Base-by-base conservation (phyloP, 2,888 invertebrate genomes). In the Nomada hirtipes region DNA sequence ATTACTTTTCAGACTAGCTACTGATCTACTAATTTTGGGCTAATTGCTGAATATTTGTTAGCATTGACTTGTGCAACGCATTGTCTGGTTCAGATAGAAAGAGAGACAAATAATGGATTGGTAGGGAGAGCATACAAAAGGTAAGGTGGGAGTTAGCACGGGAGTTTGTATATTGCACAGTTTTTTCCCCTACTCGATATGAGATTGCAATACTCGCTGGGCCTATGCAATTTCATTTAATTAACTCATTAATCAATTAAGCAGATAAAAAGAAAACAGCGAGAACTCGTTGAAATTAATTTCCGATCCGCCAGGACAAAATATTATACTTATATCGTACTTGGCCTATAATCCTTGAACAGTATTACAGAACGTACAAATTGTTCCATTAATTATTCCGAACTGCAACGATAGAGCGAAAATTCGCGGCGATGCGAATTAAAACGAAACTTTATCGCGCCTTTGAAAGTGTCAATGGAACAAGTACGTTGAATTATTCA, bases 281-380 rank as follows among this genome's bases (percentile, higher is more conserved):
- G 11, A 20, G n/a, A 15, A 20, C 20, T 20, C 20, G 23, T 10
- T 1, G 65, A 23, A 57, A 57, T 42, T 44, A n/a, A 13, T 42
- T 42, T 18, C 23, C 1, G 18, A 50, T 13, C 50, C 50, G 0
- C 7, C 15, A 3, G 42, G 53, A 26, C 1, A 55, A 65, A 55
- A 53, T 60, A 65, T 64, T 11, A 70, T 23, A 70, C 73, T n/a
- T 42, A 72, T 57, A n/a, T 76, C 13, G 36, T 69, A 52, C 59
- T 44, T 76, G 4, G 2, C 15, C 70, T 7, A 76, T 84, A 76
- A 79, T 83, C 60, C 42, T 26, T n/a, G 13, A 64, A 64, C 42
- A 11, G 20, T 15, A 50, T 26, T n/a, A 15, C n/a, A 15, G 9
- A 15, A n/a, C 13, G n/a, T 42, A 42, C 2, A 52, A 60, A 64